phyloP scores from a whole-genome alignment of 2,797 vertebrate species.

The Epinephelus awoara region DNA sequence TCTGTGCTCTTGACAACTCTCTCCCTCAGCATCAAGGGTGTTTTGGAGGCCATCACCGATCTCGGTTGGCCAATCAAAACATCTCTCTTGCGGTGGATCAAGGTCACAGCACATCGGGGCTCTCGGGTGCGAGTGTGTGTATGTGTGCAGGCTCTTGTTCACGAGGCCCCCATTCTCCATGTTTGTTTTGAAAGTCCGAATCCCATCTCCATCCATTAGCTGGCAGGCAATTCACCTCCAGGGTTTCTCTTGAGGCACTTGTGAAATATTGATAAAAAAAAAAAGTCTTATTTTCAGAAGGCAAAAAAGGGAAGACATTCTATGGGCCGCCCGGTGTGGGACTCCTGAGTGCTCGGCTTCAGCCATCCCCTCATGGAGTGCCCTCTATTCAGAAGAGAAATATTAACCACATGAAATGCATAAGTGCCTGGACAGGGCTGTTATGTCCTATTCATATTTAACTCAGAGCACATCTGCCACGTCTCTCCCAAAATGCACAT shows the following conservation, averaged over 20 bases:
- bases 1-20: conserved; percentile 76
- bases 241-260: conserved; percentile 96
- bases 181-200: conserved; percentile 97
- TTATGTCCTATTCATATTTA: conserved; percentile 88
- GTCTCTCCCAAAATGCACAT: conserved; percentile 80
- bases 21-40: conserved; percentile 76
- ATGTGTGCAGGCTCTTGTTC: conserved; percentile 59
- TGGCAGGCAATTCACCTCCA: conserved; percentile 94
- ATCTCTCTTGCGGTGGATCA: conserved; percentile 78
- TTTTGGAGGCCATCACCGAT: conserved; percentile 79
- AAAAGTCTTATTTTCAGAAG: conserved; percentile 84
- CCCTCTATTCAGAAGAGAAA: conserved; percentile 84
- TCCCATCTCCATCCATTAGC: conserved; percentile 97
- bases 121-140: conserved; percentile 46
- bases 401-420: conserved; percentile 86
- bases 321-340: conserved; percentile 72
- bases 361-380: conserved; percentile 76
- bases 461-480: conserved; percentile 78
- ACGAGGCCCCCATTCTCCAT: conserved; percentile 73
- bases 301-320: conserved; percentile 74
- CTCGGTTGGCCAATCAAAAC: conserved; percentile 79
- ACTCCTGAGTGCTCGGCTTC: conserved; percentile 81
- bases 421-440: conserved; percentile 83
- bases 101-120: conserved; percentile 76
- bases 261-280: conserved; percentile 98